Evolutionary conservation across 2,888 invertebrate genomes (phyloP).

Genomic region (Campaea margaritaria): DNA sequence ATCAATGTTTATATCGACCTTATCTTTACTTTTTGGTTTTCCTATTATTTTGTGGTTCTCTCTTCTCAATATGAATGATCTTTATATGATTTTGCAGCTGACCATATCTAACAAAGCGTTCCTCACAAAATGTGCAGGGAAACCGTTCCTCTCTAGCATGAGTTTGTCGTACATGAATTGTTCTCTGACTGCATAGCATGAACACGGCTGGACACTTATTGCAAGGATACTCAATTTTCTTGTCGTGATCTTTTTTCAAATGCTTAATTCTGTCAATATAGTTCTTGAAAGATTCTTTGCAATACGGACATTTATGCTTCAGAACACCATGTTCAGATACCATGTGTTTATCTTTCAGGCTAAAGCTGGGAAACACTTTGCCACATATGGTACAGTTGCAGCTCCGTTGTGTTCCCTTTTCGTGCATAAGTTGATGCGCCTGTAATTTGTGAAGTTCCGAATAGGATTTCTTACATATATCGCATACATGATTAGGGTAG

Average conservation of each 20-base stretch:
- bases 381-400: constrained; percentile 67
- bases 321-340: constrained; percentile 57
- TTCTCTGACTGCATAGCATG: constrained; percentile 5
- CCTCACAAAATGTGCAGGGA: constrained; percentile 48
- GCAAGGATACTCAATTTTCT: constrained; percentile 16
- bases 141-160: constrained; percentile 67
- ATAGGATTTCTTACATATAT: constrained; percentile 72
- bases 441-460: constrained; percentile 62
- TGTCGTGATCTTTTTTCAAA: constrained; percentile 1
- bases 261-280: constrained; percentile 57
- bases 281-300: constrained; percentile 54
- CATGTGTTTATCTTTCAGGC: constrained; percentile 61
- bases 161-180: constrained; percentile 67
- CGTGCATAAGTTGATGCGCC: constrained; percentile 62
- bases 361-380: constrained; percentile 56
- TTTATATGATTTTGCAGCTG: no score
- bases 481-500: constrained; percentile 73
- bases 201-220: constrained; percentile 8
- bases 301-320: constrained; percentile 45
- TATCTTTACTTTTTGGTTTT: no score
- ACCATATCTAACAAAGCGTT: no score
- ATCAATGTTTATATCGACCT: no score
- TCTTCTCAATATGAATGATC: no score
- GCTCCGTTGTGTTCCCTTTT: constrained; percentile 31
- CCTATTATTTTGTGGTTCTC: no score